A percentile compares a stretch with the other conserved stretches of the same genome.
These are phyloP conservation scores for Hyppa rectilinea DNA, from an alignment of 2,888 invertebrate genomes.

Conservation along the genomic window DNA sequence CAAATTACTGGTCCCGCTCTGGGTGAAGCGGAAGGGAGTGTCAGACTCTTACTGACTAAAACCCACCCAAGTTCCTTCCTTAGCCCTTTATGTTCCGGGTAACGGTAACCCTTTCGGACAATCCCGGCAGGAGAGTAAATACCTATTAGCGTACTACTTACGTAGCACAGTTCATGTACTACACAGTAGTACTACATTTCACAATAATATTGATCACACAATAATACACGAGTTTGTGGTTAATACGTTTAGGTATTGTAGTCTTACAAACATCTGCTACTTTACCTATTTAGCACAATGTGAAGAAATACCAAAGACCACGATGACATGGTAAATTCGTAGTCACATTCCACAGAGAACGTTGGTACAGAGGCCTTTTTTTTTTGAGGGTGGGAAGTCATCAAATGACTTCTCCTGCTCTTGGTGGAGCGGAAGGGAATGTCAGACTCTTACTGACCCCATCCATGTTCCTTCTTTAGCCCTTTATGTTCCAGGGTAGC, in stretches of 20 bases:
- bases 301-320: constrained; percentile 21
- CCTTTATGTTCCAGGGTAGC: too few relatives aligned
- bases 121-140: constrained; percentile 5
- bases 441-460: too few relatives aligned
- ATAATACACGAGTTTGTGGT: constrained; percentile 20
- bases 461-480: too few relatives aligned
- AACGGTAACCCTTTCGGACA: too few relatives aligned
- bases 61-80: too few relatives aligned
- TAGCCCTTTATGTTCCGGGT: too few relatives aligned
- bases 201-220: constrained; percentile 29
- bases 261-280: constrained; percentile 10
- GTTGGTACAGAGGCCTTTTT: not conserved
- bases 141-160: not conserved
- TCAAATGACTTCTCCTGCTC: too few relatives aligned
- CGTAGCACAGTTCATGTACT: constrained; percentile 4
- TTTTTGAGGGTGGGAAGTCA: too few relatives aligned
- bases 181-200: constrained; percentile 15
- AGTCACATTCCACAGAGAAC: not conserved
- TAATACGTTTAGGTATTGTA: constrained; percentile 22
- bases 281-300: not conserved
- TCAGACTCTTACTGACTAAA: too few relatives aligned
- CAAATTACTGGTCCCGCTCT: too few relatives aligned
- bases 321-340: constrained; percentile 6
- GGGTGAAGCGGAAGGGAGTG: too few relatives aligned
- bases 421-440: too few relatives aligned